These are phyloP conservation scores for Xenopus petersii DNA, from an alignment of 2,797 vertebrate species.

Conservation along the genomic window DNA sequence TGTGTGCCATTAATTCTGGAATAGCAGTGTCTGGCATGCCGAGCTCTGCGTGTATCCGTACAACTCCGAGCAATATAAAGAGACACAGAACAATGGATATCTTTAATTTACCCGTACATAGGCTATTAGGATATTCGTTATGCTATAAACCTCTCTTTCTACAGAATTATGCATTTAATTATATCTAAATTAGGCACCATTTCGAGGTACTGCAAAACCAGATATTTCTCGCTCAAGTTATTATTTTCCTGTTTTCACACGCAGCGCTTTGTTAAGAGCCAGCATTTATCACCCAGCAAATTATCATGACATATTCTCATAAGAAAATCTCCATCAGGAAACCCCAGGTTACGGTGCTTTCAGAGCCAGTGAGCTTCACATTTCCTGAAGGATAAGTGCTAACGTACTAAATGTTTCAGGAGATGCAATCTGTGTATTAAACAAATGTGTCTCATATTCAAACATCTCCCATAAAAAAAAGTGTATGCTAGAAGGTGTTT, in stretches of 20 bases:
- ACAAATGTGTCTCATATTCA: too few relatives aligned
- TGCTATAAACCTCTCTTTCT: slow-evolving; percentile 18
- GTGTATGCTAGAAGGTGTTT: too few relatives aligned
- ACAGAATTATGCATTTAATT: slow-evolving; percentile 41
- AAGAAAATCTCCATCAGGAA: slow-evolving; percentile 17
- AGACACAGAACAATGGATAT: slow-evolving; percentile 26
- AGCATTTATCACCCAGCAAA: slow-evolving; percentile 16
- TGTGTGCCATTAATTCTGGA: not conserved
- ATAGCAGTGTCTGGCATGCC: not conserved
- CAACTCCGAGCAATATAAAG: slow-evolving; percentile 12
- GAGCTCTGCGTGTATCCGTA: slow-evolving; percentile 7
- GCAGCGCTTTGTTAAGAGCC: slow-evolving; percentile 11
- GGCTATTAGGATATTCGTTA: slow-evolving; percentile 4
- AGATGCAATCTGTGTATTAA: not conserved
- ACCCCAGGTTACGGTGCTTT: slow-evolving; percentile 17
- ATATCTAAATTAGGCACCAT: slow-evolving; percentile 34
- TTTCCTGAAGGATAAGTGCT: not conserved
- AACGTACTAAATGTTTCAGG: not conserved
- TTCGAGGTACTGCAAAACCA: slow-evolving; percentile 2
- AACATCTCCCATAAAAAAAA: too few relatives aligned
- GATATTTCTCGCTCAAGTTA: slow-evolving; percentile 11
- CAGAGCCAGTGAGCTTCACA: slow-evolving; percentile 8
- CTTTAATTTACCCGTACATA: slow-evolving; percentile 24
- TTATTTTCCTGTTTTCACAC: slow-evolving; percentile 17
- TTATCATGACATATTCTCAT: slow-evolving; percentile 11